A percentile compares a stretch with the other conserved stretches of the same genome.
Conservation (phyloP, 1,140 invertebrate genomes). For the Lutraria rhynchaena region DNA sequence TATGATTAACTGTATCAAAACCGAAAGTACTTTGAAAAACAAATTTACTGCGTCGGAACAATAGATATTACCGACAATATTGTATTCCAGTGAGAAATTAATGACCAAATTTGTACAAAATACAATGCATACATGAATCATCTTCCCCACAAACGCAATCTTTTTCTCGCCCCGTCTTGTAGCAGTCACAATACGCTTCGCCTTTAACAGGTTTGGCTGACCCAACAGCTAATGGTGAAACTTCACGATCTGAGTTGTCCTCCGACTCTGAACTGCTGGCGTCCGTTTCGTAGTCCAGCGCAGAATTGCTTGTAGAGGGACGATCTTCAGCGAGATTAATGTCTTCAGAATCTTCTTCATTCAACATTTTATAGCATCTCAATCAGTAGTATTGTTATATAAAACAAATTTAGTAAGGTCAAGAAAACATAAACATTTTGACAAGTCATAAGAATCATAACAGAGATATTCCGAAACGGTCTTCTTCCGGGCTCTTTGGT, state of each 20-base stretch:
- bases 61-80: too few relatives aligned
- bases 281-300: constrained; percentile 39
- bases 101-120: neutral
- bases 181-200: constrained; percentile 67
- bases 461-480: constrained; percentile 24
- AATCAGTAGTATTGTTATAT: neutral
- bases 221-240: constrained; percentile 37
- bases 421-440: constrained; percentile 6
- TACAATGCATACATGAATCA: constrained; percentile 58
- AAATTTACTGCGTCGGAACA: too few relatives aligned
- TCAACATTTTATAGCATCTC: constrained; percentile 37
- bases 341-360: constrained; percentile 42
- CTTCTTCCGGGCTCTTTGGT: constrained; percentile 33
- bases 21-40: too few relatives aligned
- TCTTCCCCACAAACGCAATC: constrained; percentile 68
- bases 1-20: too few relatives aligned
- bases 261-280: constrained; percentile 27
- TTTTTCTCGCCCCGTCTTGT: constrained; percentile 55
- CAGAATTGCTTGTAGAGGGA: constrained; percentile 17
- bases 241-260: constrained; percentile 25
- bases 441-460: neutral
- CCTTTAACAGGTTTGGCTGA: constrained; percentile 61
- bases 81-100: too few relatives aligned
- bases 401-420: neutral
- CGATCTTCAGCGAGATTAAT: constrained; percentile 5